Evolutionary conservation across 2,113 vertebrate species (phyloP).

Genomic region (Oxygymnocypris stewartii): DNA sequence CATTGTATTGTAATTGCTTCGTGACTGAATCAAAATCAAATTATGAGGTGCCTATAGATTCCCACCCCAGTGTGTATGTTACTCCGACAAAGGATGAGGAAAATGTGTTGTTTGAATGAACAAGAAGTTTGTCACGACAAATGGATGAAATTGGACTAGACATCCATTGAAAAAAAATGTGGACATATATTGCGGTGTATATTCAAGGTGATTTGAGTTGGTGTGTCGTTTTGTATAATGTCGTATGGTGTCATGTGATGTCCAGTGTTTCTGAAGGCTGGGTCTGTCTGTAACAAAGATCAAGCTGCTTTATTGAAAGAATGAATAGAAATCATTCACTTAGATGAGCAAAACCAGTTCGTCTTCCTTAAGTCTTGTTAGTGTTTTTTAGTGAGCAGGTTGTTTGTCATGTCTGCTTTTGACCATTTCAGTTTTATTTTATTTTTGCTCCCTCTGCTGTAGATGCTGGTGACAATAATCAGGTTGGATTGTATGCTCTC

Average conservation of each 20-base stretch:
- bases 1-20: neutral
- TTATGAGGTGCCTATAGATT: neutral
- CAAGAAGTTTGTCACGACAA: neutral
- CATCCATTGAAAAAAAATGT: neutral
- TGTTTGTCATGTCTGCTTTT: neutral
- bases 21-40: neutral
- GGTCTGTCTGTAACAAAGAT: neutral
- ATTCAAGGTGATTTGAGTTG: neutral
- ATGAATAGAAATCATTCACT: neutral
- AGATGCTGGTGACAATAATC: slow-evolving; percentile 3
- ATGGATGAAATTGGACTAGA: neutral
- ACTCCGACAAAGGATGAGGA: neutral
- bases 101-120: neutral
- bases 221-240: slow-evolving; percentile 8
- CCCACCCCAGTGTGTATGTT: neutral
- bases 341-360: slow-evolving; percentile 10
- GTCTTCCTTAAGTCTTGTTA: slow-evolving; percentile 24
- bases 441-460: neutral
- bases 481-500: neutral
- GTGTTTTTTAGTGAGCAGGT: neutral
- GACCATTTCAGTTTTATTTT: neutral
- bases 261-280: neutral
- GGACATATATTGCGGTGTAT: neutral
- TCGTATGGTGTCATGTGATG: neutral
- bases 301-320: slow-evolving; percentile 15